A percentile compares a stretch with the other conserved stretches of the same genome.
phyloP scores from a whole-genome alignment of 2,797 vertebrate species.

The Neostethus bicornis region DNA sequence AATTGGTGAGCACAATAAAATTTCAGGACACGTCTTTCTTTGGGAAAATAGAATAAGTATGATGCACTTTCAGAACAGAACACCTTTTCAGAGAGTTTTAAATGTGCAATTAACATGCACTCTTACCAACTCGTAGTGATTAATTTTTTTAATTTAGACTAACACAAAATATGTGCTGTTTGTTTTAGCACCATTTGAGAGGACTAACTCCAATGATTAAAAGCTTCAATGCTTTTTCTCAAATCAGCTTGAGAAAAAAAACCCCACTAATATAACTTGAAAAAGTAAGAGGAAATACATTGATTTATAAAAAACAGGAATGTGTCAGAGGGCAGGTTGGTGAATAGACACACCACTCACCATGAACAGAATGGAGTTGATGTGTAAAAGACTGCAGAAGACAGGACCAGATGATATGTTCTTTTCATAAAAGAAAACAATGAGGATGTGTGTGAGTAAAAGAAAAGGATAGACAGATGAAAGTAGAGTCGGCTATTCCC shows the following conservation, averaged over 20 bases:
- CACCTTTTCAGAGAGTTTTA: neutral
- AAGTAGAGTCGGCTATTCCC: conserved; percentile 49
- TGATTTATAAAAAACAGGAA: conserved; percentile 26
- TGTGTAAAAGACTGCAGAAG: conserved; percentile 35
- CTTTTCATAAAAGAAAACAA: conserved; percentile 16
- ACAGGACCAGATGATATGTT: conserved; percentile 27
- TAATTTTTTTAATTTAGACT: too few relatives aligned
- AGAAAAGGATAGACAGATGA: conserved; percentile 35
- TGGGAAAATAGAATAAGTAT: conserved; percentile 1
- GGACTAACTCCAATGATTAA: conserved; percentile 47
- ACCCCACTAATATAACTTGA: too few relatives aligned
- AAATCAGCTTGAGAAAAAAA: conserved; percentile 49
- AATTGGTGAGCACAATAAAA: conserved; percentile 1
- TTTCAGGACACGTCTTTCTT: conserved; percentile 8
- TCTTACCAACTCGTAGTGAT: too few relatives aligned
- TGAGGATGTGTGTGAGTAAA: conserved; percentile 4
- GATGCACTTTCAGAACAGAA: neutral
- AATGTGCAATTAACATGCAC: neutral
- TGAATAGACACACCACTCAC: conserved; percentile 21
- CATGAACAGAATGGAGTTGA: conserved; percentile 36
- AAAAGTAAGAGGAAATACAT: neutral
- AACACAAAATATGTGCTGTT: too few relatives aligned
- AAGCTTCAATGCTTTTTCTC: conserved; percentile 54
- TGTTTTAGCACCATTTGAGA: too few relatives aligned
- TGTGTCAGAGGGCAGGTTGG: conserved; percentile 28